phyloP scores from a whole-genome alignment of 2,888 invertebrate species.

The Eupithecia abbreviata region DNA sequence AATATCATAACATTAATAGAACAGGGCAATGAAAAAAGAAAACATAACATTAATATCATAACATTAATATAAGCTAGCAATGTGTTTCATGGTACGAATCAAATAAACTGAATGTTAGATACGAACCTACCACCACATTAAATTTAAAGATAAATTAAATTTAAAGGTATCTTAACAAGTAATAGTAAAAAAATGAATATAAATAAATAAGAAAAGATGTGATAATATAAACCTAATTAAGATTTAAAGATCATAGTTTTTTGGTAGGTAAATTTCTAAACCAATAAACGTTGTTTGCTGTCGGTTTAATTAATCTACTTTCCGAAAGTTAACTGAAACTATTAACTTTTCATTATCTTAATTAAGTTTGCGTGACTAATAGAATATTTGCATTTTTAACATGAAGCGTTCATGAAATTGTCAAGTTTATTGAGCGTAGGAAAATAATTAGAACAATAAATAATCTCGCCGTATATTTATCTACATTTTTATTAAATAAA shows the following conservation, averaged over 20 bases:
- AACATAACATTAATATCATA: not conserved
- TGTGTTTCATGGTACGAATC: too few relatives aligned
- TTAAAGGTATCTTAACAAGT: too few relatives aligned
- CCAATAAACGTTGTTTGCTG: not conserved
- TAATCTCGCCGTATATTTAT: not conserved
- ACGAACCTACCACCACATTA: too few relatives aligned
- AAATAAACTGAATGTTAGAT: too few relatives aligned
- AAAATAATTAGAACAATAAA: not conserved
- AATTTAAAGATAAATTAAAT: too few relatives aligned
- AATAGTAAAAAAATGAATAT: not conserved
- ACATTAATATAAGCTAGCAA: too few relatives aligned
- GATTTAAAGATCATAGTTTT: not conserved
- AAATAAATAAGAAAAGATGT: not conserved
- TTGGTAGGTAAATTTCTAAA: not conserved
- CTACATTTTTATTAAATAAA: too few relatives aligned
- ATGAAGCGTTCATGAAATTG: constrained; percentile 5
- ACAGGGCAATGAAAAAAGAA: not conserved
- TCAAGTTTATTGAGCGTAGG: constrained; percentile 13
- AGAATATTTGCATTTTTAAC: constrained; percentile 26
- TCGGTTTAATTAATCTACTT: not conserved
- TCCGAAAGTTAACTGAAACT: not conserved
- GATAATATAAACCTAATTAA: not conserved
- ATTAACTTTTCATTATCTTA: not conserved
- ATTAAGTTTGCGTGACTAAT: constrained; percentile 30
- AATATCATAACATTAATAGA: not conserved